Conservation (phyloP, 1,140 invertebrate genomes). For the Sitophilus oryzae region DNA sequence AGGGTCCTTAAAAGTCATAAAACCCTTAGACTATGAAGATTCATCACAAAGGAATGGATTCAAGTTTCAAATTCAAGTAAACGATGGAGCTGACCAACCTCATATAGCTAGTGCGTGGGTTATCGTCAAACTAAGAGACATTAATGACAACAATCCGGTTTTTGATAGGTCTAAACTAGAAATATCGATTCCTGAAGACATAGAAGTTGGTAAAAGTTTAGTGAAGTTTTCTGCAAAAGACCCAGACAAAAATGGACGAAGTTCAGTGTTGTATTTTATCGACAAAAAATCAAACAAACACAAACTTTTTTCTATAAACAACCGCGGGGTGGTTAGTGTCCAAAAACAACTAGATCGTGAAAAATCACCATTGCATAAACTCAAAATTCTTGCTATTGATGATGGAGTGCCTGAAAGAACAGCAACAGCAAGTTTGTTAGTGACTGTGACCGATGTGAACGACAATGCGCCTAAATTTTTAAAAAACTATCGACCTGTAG, state of each 20-base stretch:
- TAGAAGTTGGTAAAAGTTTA: constrained; percentile 78
- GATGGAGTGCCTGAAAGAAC: constrained; percentile 90
- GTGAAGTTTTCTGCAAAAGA: constrained; percentile 91
- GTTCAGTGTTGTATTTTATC: constrained; percentile 78
- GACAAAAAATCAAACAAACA: constrained; percentile 84
- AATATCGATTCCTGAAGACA: constrained; percentile 84
- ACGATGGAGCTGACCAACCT: constrained; percentile 89
- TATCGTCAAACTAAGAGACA: constrained; percentile 83
- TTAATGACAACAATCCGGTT: constrained; percentile 91
- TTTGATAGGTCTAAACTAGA: constrained; percentile 89
- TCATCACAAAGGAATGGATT: constrained; percentile 87
- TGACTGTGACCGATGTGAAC: constrained; percentile 93
- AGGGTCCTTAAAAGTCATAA: constrained; percentile 88
- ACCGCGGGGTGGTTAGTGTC: constrained; percentile 87
- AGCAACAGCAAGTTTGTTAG: constrained; percentile 88
- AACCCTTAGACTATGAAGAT: constrained; percentile 90
- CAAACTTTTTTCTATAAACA: constrained; percentile 84
- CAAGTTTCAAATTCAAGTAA: constrained; percentile 86
- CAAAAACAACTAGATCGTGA: constrained; percentile 84
- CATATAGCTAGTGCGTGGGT: constrained; percentile 94
- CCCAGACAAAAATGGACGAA: constrained; percentile 88
- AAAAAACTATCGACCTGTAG: constrained; percentile 81
- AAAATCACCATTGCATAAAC: constrained; percentile 85
- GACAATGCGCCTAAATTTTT: constrained; percentile 88
- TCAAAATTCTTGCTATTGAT: constrained; percentile 92